A percentile compares a stretch with the other conserved stretches of the same genome.
Evolutionary conservation across 2,113 vertebrate species (phyloP).

Genomic region (Cairina moschata): DNA sequence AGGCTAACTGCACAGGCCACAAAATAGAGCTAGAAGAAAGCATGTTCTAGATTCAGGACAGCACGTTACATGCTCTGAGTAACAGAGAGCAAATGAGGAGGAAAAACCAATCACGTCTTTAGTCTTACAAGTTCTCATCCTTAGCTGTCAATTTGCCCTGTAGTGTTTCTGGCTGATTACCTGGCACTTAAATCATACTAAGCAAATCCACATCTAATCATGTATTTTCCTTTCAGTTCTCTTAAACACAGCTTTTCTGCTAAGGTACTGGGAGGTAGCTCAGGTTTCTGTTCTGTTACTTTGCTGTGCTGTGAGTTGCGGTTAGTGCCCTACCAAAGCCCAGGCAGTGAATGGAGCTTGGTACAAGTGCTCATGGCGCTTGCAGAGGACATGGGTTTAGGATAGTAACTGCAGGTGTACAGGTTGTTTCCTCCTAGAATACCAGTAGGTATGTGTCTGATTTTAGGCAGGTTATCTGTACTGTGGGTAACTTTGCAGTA

Average conservation of each 20-base stretch:
- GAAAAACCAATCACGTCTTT: not conserved
- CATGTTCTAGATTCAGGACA: not conserved
- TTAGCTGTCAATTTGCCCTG: not conserved
- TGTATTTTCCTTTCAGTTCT: not conserved
- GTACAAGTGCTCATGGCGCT: not conserved
- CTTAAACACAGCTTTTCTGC: not conserved
- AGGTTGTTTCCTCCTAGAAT: fast-evolving
- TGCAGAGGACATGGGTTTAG: fast-evolving
- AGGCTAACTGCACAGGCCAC: not conserved
- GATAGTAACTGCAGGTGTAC: fast-evolving
- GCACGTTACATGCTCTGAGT: not conserved
- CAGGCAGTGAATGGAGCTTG: not conserved
- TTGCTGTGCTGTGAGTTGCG: not conserved
- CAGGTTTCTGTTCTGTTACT: not conserved
- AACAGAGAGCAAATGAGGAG: not conserved
- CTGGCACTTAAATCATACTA: not conserved
- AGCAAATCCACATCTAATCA: not conserved
- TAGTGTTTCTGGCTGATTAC: not conserved
- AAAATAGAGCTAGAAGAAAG: too few relatives aligned
- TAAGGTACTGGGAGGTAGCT: not conserved
- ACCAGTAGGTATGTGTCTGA: not conserved
- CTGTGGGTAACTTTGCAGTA: fast-evolving
- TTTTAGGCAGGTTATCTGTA: not conserved
- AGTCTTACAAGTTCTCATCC: not conserved
- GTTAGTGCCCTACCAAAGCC: not conserved